These are phyloP conservation scores for Drosophila bocqueti DNA, from an alignment of 1,140 invertebrate species.

Conservation along the genomic window DNA sequence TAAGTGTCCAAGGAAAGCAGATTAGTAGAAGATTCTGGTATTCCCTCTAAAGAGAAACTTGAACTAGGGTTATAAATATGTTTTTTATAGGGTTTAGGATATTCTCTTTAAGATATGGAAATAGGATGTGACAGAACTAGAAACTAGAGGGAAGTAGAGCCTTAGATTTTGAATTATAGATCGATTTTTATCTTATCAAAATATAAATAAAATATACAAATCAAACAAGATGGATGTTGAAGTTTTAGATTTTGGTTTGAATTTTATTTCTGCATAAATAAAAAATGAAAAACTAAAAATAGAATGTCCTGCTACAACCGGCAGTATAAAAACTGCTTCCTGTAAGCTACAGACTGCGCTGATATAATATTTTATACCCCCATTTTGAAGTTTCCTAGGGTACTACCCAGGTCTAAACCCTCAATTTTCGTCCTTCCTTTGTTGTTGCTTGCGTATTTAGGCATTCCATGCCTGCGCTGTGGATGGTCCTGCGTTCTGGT, in stretches of 20 bases:
- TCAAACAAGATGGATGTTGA: fast-evolving
- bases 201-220: background rate
- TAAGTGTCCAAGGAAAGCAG: background rate
- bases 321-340: background rate
- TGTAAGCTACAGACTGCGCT: too few species aligned
- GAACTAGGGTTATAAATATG: background rate
- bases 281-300: background rate
- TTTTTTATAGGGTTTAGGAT: background rate
- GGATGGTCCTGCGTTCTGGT: constrained; percentile 46
- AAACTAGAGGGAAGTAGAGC: background rate
- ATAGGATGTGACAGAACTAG: background rate
- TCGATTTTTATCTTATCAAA: background rate
- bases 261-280: background rate
- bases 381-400: background rate
- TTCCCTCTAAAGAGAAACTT: too few species aligned
- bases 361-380: too few species aligned
- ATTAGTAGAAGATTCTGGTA: background rate
- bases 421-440: background rate
- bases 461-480: constrained; percentile 64
- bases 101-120: too few species aligned
- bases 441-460: constrained; percentile 56
- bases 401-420: background rate
- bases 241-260: background rate
- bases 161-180: background rate
- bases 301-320: background rate